Percentiles rank a stretch among this genome's conserved stretches.
Conservation (phyloP, 92 coral and sea anemone genomes). For the Anthopleura xanthogrammica region DNA sequence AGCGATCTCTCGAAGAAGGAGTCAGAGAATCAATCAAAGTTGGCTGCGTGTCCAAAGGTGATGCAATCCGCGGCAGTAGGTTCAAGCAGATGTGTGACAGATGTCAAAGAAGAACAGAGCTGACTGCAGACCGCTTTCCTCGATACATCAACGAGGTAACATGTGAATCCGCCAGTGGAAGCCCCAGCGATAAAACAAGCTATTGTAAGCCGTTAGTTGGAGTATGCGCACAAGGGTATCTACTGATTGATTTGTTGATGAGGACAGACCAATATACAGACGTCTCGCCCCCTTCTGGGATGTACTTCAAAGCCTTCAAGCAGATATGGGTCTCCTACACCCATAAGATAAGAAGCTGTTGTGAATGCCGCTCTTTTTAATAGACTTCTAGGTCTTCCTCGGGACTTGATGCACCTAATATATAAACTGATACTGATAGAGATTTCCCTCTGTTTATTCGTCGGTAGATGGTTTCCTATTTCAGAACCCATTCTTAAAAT, state of each 20-base stretch:
- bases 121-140: constrained; percentile 50
- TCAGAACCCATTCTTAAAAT: too few species aligned
- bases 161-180: constrained; percentile 44
- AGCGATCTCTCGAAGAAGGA: constrained; percentile 20
- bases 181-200: constrained; percentile 6
- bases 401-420: too few species aligned
- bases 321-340: constrained; percentile 47
- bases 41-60: constrained; percentile 17
- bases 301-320: constrained; percentile 37
- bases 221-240: constrained; percentile 19
- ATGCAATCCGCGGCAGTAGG: not conserved
- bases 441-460: too few species aligned
- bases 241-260: constrained; percentile 20
- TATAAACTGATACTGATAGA: too few species aligned
- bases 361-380: constrained; percentile 37
- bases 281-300: constrained; percentile 30
- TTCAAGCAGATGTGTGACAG: constrained; percentile 43
- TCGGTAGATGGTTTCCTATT: too few species aligned
- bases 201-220: not conserved
- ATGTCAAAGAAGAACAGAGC: constrained; percentile 40
- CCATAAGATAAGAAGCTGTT: constrained; percentile 52
- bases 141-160: constrained; percentile 64
- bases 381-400: not conserved
- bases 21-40: constrained; percentile 10
- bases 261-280: constrained; percentile 19